Conservation (phyloP, 92 coral and sea anemone genomes). For the Palythoa heliodiscus region DNA sequence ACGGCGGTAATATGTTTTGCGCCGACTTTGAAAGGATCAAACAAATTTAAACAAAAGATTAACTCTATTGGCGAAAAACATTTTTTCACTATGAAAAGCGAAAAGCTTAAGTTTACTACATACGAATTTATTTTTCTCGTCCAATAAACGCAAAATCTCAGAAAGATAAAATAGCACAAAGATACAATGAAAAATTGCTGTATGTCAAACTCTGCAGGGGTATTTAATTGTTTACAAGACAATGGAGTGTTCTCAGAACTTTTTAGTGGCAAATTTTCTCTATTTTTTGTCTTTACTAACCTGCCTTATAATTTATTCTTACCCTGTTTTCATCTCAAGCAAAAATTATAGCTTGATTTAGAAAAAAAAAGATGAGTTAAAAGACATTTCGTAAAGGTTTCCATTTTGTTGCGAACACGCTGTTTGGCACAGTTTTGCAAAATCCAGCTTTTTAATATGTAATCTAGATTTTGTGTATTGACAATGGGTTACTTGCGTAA, state of each 20-base stretch:
- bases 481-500: constrained; percentile 2
- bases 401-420: neutral
- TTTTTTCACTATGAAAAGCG: neutral
- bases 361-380: neutral
- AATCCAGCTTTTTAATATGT: neutral
- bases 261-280: constrained; percentile 6
- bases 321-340: neutral
- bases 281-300: neutral
- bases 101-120: neutral
- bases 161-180: neutral
- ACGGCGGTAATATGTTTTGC: neutral
- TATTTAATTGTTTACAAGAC: constrained; percentile 6
- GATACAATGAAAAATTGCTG: neutral
- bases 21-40: neutral
- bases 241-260: neutral
- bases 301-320: no score
- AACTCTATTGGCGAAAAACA: neutral
- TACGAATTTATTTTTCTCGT: neutral
- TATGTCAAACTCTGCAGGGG: neutral
- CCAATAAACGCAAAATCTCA: neutral
- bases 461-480: neutral
- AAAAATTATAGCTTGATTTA: neutral
- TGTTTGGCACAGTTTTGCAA: neutral
- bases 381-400: neutral
- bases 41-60: neutral